These are phyloP conservation scores for Monochamus alternatus DNA, from an alignment of 2,888 invertebrate genomes.

Conservation along the genomic window DNA sequence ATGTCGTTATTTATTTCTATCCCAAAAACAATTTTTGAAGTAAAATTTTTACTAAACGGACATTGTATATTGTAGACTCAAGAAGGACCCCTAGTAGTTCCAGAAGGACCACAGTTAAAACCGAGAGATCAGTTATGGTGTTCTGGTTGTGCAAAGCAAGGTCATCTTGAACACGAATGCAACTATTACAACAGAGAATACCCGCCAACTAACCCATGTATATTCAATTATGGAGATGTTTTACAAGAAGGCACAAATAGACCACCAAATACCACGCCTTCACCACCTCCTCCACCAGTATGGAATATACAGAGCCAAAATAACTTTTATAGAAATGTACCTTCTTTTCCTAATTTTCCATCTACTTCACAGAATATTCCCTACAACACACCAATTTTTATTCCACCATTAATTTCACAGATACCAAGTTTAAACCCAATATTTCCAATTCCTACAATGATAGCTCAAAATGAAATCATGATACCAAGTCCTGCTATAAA, in stretches of 20 bases:
- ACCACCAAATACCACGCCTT: not conserved
- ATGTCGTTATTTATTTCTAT: too few species aligned
- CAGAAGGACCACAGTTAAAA: conserved; percentile 62
- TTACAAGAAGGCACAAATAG: conserved; percentile 38
- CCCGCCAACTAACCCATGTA: conserved; percentile 56
- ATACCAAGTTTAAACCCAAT: not conserved
- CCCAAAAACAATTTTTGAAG: too few species aligned
- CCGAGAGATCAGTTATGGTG: conserved; percentile 66
- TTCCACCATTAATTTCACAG: not conserved
- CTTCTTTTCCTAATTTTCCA: not conserved
- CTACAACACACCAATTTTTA: not conserved
- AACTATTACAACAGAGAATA: conserved; percentile 57
- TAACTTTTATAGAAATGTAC: not conserved
- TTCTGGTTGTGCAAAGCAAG: conserved; percentile 69
- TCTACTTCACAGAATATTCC: not conserved
- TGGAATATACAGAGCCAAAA: not conserved
- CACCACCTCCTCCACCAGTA: not conserved
- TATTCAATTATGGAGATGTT: conserved; percentile 58
- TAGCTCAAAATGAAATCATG: not conserved
- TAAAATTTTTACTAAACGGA: not conserved
- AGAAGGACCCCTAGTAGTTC: conserved; percentile 60
- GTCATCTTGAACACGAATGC: conserved; percentile 67
- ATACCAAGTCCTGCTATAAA: not conserved
- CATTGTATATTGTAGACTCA: conserved; percentile 60
- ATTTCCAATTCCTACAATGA: not conserved